Evolutionary conservation across 2,888 invertebrate genomes (phyloP), one percentile per base, ranked within the genome.

Genomic region (Bombylius discolor): DNA sequence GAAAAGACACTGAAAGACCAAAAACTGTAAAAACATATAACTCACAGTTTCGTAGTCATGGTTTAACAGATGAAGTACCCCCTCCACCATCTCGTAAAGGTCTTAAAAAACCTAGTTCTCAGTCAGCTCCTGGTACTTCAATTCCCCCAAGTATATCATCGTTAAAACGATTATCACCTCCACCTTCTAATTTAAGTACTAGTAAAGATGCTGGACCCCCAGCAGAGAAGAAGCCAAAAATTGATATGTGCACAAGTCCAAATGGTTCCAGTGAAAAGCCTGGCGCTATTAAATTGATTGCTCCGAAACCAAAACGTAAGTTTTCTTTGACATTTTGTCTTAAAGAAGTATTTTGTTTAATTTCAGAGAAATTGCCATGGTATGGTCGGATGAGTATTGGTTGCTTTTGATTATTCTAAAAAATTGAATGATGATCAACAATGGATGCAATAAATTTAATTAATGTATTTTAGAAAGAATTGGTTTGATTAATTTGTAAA

Each of bases 11-110:
- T 53, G 79, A 81, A 12, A 78, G 92, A 65, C 86, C 90, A 5
- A 91, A 91, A 75, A 94, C 94, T 46, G 94, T 93, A 1, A 95
- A 94, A 79, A 87, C 89, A 14, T 91, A 86, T 70, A 85, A 91
- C 73, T 89, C 91, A 1, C 92, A 90, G 75, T 92, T 94, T 77
- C 82, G 95, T 62, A 91, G 91, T 52, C 93, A 92, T 65, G 94
- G 93, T 45, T 74, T 94, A 54, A 89, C 89, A 68, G 92, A 93
- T 71, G 90, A 89, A 75, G 81, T 84, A 0, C 88, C 88, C 66
- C 89, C 89, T n/a, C 89, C 92, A 13, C 87, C 87, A 4, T 87
- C 89, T 5, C 78, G 88, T 56, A 81, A 82, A 52, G 77, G 81
- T 1, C 71, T 81, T 4, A 82, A 85, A 65, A 83, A 82, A 68